phyloP scores from a whole-genome alignment of 2,113 vertebrate species.

The Hydrochoerus hydrochaeris region DNA sequence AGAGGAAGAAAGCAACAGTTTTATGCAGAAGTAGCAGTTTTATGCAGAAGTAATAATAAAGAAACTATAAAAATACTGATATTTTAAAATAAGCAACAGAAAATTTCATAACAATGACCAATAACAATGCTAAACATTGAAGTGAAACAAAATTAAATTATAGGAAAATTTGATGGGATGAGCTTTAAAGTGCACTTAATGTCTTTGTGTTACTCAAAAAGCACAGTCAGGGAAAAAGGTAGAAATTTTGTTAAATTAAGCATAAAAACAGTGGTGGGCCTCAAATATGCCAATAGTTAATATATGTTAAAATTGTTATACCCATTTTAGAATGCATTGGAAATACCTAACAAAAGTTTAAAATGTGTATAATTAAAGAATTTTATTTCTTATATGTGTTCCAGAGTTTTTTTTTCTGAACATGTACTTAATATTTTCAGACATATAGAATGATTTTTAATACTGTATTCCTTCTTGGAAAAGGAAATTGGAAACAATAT shows the following conservation, averaged over 20 bases:
- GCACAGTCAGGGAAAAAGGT: not conserved
- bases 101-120: not conserved
- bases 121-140: not conserved
- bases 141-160: slow-evolving; percentile 27
- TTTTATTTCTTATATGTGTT: not conserved
- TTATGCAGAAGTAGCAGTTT: not conserved
- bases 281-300: not conserved
- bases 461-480: not conserved
- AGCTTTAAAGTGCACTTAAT: not conserved
- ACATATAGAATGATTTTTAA: not conserved
- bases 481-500: not conserved
- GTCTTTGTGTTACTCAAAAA: not conserved
- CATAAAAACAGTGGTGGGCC: not conserved
- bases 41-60: not conserved
- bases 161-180: not conserved
- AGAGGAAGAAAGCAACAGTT: not conserved
- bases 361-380: not conserved
- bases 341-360: slow-evolving; percentile 8
- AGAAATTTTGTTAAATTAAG: not conserved
- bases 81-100: slow-evolving; percentile 5
- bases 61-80: not conserved
- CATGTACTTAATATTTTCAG: not conserved
- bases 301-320: not conserved
- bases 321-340: not conserved
- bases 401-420: not conserved